Evolutionary conservation across 2,888 invertebrate species (phyloP), one percentile per base, ranked within the genome.

Genomic region (Hoplodrina ambigua): DNA sequence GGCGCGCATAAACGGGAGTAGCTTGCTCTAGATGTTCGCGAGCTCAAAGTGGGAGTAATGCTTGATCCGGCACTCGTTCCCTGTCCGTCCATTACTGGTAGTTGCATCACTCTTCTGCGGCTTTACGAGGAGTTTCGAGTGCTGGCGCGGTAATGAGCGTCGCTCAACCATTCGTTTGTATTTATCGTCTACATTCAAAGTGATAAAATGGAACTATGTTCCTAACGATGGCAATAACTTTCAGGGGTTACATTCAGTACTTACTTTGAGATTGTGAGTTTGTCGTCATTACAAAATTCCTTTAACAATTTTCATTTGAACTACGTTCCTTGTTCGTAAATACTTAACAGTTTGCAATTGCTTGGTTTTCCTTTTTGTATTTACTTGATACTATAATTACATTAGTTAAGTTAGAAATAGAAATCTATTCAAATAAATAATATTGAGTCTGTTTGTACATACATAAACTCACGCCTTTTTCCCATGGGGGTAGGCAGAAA

Each of bases 51-150:
- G 82, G 82, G 81, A 80, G 82, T 84, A 84, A 83, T 81, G 71
- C 84, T 85, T 87, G 85, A 89, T 90, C 87, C 85, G 72, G 80
- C 78, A 82, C 82, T 86, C 83, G 73, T 85, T 86, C 80, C 73
- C 72, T 79, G 83, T 76, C 80, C 55, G 63, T 77, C 78, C 85
- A 84, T 83, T 82, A 78, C 76, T 82, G 69, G 75, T 78, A 75
- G 79, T 68, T 69, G 80, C 80, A 86, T 79, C 80, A 86, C 83
- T 83, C 80, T 85, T 84, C 80, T 77, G 84, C 78, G 84, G 87
- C 81, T 85, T 85, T 83, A 81, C 70, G 82, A 79, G 77, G 82
- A 83, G 80, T 81, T 83, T 76, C 76, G 77, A 81, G 83, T 81
- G 73, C 81, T 78, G 73, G 78, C 68, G 78, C 80, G 80, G 84